Evolutionary conservation across 2,113 vertebrate genomes (phyloP).

Genomic region (Phyllostomus hastatus): DNA sequence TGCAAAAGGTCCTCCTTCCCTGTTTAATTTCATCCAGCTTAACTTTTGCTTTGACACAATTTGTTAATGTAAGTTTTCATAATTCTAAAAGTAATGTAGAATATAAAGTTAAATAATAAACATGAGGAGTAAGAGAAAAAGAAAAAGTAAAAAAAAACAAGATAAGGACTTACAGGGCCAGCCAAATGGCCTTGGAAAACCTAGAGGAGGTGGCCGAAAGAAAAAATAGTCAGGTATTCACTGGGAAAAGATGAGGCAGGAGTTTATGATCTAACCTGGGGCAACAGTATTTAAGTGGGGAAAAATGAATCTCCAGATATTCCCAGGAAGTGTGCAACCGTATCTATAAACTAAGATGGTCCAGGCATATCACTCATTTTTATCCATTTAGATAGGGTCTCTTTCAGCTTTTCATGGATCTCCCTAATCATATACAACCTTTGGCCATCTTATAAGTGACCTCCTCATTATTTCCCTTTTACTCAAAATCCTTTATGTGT

Average conservation of each 20-base stretch:
- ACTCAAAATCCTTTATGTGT: neutral
- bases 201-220: neutral
- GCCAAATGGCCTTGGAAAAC: neutral
- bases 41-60: neutral
- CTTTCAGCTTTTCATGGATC: neutral
- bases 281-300: neutral
- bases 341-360: neutral
- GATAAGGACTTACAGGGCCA: neutral
- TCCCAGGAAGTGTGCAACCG: neutral
- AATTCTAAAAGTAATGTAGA: conserved; percentile 17
- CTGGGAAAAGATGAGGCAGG: neutral
- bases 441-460: neutral
- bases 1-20: neutral
- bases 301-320: conserved; percentile 36
- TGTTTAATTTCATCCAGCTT: neutral
- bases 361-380: neutral
- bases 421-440: neutral
- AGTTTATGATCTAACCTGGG: conserved; percentile 13
- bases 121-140: neutral
- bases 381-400: neutral
- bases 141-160: neutral
- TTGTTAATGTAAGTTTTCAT: neutral
- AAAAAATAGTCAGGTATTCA: neutral
- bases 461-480: neutral
- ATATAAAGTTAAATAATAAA: conserved; percentile 20